Conservation (phyloP, 1,140 invertebrate species). For the Caerostris darwini region DNA sequence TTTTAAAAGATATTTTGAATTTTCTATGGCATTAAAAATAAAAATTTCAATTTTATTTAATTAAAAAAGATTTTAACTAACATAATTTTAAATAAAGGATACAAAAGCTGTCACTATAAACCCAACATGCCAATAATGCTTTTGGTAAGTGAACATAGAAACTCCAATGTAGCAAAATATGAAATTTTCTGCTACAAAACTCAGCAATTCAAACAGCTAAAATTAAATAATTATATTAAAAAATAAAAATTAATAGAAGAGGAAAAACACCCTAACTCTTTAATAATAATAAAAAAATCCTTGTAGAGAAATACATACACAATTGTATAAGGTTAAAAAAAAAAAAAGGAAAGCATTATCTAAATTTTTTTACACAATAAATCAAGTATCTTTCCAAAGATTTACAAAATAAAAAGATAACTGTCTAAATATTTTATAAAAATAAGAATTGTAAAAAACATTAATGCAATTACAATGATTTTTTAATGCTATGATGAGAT, state of each 20-base stretch:
- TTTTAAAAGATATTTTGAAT: too few relatives aligned
- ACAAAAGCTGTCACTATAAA: conserved; percentile 97
- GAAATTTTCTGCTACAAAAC: conserved; percentile 99
- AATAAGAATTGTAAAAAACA: too few relatives aligned
- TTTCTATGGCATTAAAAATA: neutral
- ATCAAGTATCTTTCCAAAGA: too few relatives aligned
- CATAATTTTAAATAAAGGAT: conserved; percentile 82
- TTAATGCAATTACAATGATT: too few relatives aligned
- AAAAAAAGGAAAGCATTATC: neutral
- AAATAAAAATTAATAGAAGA: neutral
- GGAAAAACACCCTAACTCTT: neutral
- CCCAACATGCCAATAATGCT: conserved; percentile 94
- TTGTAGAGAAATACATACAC: neutral
- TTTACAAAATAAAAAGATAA: too few relatives aligned
- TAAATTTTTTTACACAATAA: neutral
- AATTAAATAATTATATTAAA: conserved; percentile 65
- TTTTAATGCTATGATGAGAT: too few relatives aligned
- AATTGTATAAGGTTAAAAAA: neutral
- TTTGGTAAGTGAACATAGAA: conserved; percentile 98
- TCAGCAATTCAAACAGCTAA: conserved; percentile 96
- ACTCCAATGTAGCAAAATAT: conserved; percentile 99
- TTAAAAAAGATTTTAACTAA: neutral
- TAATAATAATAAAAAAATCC: neutral
- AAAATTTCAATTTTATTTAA: neutral
- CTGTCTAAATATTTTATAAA: too few relatives aligned